Base-by-base conservation (phyloP, 2,797 vertebrate genomes). In the Petrocephalus schoutedeni region DNA sequence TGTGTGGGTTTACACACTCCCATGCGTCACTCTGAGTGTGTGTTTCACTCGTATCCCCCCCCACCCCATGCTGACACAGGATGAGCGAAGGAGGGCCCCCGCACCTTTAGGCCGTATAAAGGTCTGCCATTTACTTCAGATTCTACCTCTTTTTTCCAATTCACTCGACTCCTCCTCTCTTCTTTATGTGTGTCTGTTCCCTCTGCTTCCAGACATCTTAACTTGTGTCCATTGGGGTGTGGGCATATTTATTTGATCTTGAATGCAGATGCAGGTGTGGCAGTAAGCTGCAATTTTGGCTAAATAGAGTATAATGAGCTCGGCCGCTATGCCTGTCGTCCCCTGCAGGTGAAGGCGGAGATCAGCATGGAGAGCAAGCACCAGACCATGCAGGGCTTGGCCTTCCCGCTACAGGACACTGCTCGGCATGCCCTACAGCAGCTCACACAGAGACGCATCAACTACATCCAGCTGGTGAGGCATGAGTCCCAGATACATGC, bases 381-480 rank as follows among this genome's bases (percentile, higher is more conserved):
- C 58, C 96, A 99, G 91, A 97, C 97, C 1, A 95, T 98, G 91
- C 98, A 98, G 92, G 98, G 98, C 92, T 94, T 99, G 14, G 96
- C 97, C 1, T 99, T 99, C 89, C 98, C 98, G 1, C 92, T 99
- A 89, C 97, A 98, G 93, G 95, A 96, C 3, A 97, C 97, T 19
- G 97, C 97, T 57, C 97, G 97, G 92, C 94, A 94, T 90, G 98
- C 98, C 59, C 95, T 99, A 88, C 96, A 96, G 92, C 96, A 97
- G 0, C 97, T 99, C 90, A 97, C 95, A 91, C 96, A 97, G 94
- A 97, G 95, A 92, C 95, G 94, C 10, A 95, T 99, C 93, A 98
- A 99, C 95, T 99, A 99, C 92, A 97, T 99, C 90, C 98, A 99
- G 92, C 95, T 99, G 96, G 98, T 99, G 93, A 93, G 96, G 4